Evolutionary conservation across 2,888 invertebrate species (phyloP).

Genomic region (Cryptocheilus praepositus): DNA sequence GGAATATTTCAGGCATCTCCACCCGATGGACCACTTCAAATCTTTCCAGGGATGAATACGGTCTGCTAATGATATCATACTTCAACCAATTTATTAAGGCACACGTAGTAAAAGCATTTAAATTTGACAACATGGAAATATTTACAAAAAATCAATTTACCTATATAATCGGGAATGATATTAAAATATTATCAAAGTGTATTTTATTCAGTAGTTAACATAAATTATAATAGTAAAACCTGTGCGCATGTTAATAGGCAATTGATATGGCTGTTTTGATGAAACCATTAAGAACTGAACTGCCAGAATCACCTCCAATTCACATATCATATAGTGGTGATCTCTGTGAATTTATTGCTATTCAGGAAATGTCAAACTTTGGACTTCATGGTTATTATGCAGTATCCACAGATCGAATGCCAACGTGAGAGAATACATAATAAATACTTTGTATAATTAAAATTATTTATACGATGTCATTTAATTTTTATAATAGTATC

Average conservation of each 20-base stretch:
- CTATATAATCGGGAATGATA: too few relatives aligned
- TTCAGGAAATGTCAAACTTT: conserved; percentile 76
- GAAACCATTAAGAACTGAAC: conserved; percentile 22
- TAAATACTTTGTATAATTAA: too few relatives aligned
- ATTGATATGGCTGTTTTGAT: conserved; percentile 41
- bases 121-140: too few relatives aligned
- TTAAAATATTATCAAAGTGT: neutral
- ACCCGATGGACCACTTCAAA: conserved; percentile 60
- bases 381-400: conserved; percentile 77
- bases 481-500: neutral
- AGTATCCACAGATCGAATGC: conserved; percentile 73
- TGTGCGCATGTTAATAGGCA: conserved; percentile 28
- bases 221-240: too few relatives aligned
- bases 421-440: conserved; percentile 58
- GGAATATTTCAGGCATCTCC: conserved; percentile 74
- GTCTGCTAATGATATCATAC: conserved; percentile 43
- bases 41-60: conserved; percentile 61
- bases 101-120: too few relatives aligned
- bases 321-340: conserved; percentile 57
- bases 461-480: too few relatives aligned
- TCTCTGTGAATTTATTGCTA: conserved; percentile 74
- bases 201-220: too few relatives aligned
- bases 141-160: too few relatives aligned
- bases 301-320: neutral
- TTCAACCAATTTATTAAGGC: neutral